Evolutionary conservation across 30 jellyfish, hydroid and myxozoan genomes (phyloP), one percentile per base, ranked within the genome.

Genomic region (Chrysaora quinquecirrha): DNA sequence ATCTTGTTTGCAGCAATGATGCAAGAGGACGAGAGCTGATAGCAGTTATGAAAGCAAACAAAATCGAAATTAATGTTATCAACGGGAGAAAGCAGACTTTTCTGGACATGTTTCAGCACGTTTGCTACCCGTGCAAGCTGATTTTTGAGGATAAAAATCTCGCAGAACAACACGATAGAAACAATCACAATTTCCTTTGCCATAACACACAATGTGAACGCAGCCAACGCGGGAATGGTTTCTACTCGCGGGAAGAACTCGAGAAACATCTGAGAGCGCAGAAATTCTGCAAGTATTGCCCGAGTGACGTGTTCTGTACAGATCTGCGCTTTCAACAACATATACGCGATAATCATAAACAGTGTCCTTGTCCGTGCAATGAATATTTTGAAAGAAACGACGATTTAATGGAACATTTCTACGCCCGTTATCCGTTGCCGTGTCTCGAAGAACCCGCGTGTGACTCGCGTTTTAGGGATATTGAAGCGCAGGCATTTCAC

Each of bases 401-500:
- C 21, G 98, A 85, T 27, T 78, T 91, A 12, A 64, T 91, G 21
- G 91, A 84, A 64, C 98, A 91, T 34, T 91, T 83, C 66, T 77
- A 94, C 34, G 82, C 90, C 22, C 52, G 34, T 29, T 84, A 77
- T 34, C 98, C 98, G 9, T 50, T 91, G 83, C 96, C 98, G 1
- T 91, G 98, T 50, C 78, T 91, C 34, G 98, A 91, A 54, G 95
- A 68, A 28, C 95, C 96, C 34, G 82, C 75, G 83, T 91, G 98
- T 71, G 35, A 73, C 34, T 62, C 86, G 35, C 87, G 98, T 12
- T 91, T 91, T 60, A 78, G 64, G 48, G 67, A 91, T 19, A 91
- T 91, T 35, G 98, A 91, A 7, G 79, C 75, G 34, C 98, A 91
- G 74, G 96, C 98, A 1, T 91, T 91, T 60, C 98, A 91, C 47